phyloP scores from a whole-genome alignment of 2,888 invertebrate genomes.

The Imbricaverruca yamaguchii region DNA sequence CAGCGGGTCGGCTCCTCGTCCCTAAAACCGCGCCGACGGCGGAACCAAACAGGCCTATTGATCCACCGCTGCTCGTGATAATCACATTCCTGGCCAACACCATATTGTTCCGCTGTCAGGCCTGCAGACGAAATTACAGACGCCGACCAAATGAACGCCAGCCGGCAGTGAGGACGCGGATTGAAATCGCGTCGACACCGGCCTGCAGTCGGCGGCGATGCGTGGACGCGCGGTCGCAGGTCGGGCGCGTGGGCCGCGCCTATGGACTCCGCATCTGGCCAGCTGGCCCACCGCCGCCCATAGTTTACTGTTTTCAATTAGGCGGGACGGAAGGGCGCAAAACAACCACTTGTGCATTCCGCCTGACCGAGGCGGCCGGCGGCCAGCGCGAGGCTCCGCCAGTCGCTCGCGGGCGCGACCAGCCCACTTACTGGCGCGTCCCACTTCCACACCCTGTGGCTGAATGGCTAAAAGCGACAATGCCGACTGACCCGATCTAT shows the following conservation, averaged over 20 bases:
- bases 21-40: neutral
- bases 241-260: neutral
- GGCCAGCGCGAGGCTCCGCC: neutral
- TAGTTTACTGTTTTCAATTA: constrained; percentile 16
- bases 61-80: neutral
- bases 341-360: constrained; percentile 5
- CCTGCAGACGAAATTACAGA: neutral
- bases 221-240: neutral
- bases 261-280: neutral
- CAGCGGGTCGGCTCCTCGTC: neutral
- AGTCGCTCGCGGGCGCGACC: neutral
- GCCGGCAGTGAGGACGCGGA: neutral
- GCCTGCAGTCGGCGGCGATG: too few species aligned
- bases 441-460: neutral
- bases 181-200: too few species aligned
- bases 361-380: neutral
- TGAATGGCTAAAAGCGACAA: neutral
- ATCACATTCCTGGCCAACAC: neutral
- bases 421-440: neutral
- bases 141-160: neutral
- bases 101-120: constrained; percentile 2
- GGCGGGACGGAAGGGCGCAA: neutral
- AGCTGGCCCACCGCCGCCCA: neutral
- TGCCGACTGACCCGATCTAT: neutral
- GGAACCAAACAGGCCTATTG: neutral